Evolutionary conservation across 2,797 vertebrate species (phyloP).

Genomic region (Gymnocypris eckloni): DNA sequence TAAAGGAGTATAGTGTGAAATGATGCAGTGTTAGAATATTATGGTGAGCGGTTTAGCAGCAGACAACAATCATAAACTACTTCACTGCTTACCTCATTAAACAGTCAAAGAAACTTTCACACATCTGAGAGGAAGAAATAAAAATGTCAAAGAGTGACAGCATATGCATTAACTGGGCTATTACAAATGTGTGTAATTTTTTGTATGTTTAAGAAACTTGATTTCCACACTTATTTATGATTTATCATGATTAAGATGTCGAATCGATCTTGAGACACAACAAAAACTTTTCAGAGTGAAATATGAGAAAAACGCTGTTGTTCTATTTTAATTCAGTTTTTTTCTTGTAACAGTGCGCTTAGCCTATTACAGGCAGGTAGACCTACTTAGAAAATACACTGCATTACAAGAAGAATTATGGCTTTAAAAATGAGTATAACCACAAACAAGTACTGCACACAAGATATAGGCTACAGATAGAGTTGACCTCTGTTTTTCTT

Average conservation of each 20-base stretch:
- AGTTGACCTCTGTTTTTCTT: neutral
- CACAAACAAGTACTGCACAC: neutral
- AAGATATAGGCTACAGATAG: neutral
- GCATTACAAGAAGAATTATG: neutral
- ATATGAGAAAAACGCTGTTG: neutral
- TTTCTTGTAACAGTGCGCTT: neutral
- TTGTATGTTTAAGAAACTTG: neutral
- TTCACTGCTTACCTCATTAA: neutral
- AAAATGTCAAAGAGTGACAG: neutral
- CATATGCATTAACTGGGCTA: neutral
- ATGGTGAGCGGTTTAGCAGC: neutral
- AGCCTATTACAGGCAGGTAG: neutral
- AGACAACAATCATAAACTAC: constrained; percentile 9
- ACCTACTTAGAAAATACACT: neutral
- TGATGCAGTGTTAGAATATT: neutral
- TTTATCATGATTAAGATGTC: neutral
- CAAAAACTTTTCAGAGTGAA: neutral
- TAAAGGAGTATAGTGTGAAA: neutral
- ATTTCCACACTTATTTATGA: neutral
- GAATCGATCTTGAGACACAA: neutral
- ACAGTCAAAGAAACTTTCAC: neutral
- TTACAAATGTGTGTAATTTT: neutral
- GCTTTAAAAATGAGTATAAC: neutral
- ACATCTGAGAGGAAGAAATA: neutral
- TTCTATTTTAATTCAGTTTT: neutral